These are phyloP conservation scores for Tipula unca DNA, from an alignment of 2,888 invertebrate genomes.

Conservation along the genomic window DNA sequence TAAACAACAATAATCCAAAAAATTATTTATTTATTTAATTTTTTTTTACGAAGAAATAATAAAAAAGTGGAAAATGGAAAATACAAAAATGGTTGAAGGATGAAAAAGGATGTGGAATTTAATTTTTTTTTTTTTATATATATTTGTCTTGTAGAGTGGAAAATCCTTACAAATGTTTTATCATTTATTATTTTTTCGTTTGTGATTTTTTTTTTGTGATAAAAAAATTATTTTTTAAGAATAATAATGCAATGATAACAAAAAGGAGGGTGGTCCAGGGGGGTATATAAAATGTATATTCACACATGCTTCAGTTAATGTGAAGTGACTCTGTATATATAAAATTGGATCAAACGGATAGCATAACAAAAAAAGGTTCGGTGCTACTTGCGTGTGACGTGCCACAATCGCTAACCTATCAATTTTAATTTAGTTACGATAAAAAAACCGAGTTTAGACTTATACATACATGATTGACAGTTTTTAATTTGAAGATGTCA, in stretches of 20 bases:
- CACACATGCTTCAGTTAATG: too few species aligned
- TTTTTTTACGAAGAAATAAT: not conserved
- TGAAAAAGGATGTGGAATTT: not conserved
- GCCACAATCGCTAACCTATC: not conserved
- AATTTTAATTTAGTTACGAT: not conserved
- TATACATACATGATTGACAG: not conserved
- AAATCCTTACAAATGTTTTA: constrained; percentile 8
- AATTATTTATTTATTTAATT: not conserved
- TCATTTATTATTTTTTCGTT: not conserved
- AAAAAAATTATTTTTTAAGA: not conserved
- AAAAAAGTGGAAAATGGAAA: not conserved
- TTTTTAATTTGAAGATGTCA: not conserved
- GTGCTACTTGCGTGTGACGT: not conserved
- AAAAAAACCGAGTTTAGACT: not conserved
- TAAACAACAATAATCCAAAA: constrained; percentile 8
- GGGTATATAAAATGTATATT: not conserved
- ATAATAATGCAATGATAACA: not conserved
- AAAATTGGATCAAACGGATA: too few species aligned
- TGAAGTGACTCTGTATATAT: too few species aligned
- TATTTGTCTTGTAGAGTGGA: not conserved
- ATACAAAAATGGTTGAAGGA: not conserved
- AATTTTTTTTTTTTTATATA: too few species aligned
- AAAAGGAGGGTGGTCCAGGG: not conserved
- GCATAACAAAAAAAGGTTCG: not conserved
- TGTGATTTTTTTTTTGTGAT: not conserved